These are phyloP conservation scores for Conomelus anceps DNA, from an alignment of 2,888 invertebrate genomes.

Conservation along the genomic window DNA sequence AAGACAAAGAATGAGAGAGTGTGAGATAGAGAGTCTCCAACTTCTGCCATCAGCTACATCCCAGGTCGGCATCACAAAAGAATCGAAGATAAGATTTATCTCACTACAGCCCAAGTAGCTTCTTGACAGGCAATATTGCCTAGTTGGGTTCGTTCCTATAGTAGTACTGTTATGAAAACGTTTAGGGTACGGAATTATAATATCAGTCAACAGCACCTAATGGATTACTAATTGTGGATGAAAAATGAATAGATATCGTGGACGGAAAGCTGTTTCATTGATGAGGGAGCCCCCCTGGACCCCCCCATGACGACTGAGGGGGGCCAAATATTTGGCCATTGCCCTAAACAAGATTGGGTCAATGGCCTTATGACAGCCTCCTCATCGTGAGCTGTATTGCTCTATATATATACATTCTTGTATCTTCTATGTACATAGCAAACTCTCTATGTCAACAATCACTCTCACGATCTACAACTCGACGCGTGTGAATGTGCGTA, in stretches of 20 bases:
- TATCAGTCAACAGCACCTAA: not conserved
- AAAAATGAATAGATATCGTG: not conserved
- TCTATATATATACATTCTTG: too few species aligned
- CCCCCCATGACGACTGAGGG: too few species aligned
- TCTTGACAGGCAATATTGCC: not conserved
- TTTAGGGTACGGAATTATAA: not conserved
- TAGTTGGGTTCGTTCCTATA: not conserved
- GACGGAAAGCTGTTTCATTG: not conserved
- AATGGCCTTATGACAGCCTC: not conserved
- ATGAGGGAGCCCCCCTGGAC: too few species aligned
- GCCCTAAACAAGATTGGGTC: not conserved
- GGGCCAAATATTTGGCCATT: not conserved
- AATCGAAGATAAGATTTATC: not conserved
- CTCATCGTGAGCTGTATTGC: not conserved
- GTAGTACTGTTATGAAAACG: not conserved
- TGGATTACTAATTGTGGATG: not conserved
- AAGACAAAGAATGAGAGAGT: not conserved
- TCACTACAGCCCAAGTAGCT: not conserved
- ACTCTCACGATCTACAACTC: too few species aligned
- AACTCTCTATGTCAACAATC: not conserved
- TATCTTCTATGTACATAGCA: too few species aligned
- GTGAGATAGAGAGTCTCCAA: not conserved
- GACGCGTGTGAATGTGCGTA: too few species aligned
- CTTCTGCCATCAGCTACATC: not conserved
- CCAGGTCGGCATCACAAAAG: not conserved